phyloP scores from a whole-genome alignment of 1,140 invertebrate genomes.

The Ericerus pela region DNA sequence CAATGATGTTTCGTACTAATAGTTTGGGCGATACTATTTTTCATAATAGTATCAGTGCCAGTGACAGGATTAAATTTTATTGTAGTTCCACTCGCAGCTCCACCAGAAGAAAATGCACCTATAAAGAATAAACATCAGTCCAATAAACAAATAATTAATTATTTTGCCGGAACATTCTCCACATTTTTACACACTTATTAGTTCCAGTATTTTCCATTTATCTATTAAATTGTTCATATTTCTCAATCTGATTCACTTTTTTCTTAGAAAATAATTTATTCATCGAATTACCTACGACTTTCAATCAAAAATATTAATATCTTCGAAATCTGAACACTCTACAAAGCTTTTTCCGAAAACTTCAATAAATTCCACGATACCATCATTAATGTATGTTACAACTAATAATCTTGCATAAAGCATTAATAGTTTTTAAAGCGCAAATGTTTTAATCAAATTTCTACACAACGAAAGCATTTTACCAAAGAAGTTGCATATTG shows the following conservation, averaged over 20 bases:
- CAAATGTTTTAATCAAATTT: no score
- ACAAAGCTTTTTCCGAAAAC: no score
- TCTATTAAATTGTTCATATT: not conserved
- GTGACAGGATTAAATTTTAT: conserved; percentile 73
- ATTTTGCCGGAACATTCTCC: not conserved
- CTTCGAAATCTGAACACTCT: no score
- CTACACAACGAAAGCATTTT: no score
- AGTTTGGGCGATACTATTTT: conserved; percentile 61
- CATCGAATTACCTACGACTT: conserved; percentile 2
- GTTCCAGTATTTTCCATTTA: not conserved
- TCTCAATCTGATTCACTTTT: not conserved
- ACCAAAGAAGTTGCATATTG: no score
- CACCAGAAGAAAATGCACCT: conserved; percentile 33
- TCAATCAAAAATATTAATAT: no score
- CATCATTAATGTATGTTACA: no score
- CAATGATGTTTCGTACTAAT: conserved; percentile 87
- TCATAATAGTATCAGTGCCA: conserved; percentile 81
- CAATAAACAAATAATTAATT: conserved; percentile 15
- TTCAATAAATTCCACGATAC: no score
- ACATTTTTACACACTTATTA: not conserved
- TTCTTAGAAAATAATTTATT: conserved; percentile 7
- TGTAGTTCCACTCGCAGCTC: conserved; percentile 47
- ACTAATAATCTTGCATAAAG: no score
- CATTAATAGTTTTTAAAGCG: no score
- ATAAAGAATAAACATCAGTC: not conserved